phyloP scores from a whole-genome alignment of 2,888 invertebrate genomes.

The Bugula neritina region DNA sequence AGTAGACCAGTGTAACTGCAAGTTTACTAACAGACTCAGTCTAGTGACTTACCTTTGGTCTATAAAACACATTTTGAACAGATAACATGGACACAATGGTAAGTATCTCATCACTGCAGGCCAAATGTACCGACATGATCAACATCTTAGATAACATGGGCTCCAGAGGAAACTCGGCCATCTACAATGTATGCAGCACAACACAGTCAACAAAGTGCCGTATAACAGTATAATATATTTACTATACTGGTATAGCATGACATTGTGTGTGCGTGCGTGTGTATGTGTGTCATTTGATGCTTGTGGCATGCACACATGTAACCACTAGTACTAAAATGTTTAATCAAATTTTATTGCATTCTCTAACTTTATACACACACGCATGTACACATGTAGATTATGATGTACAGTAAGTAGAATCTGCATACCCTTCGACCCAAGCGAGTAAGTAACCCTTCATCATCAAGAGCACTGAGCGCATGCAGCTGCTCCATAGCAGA shows the following conservation, averaged over 20 bases:
- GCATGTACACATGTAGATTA: too few relatives aligned
- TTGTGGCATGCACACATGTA: too few relatives aligned
- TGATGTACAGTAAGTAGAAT: too few relatives aligned
- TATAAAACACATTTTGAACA: slow-evolving; percentile 95
- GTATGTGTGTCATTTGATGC: too few relatives aligned
- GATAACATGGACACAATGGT: slow-evolving; percentile 98
- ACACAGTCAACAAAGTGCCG: background rate
- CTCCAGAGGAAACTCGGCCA: slow-evolving; percentile 99
- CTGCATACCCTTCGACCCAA: slow-evolving; percentile 60
- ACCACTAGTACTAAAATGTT: too few relatives aligned
- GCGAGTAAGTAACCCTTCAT: slow-evolving; percentile 60
- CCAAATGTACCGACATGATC: slow-evolving; percentile 95
- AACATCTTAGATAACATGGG: slow-evolving; percentile 97
- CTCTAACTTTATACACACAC: too few relatives aligned
- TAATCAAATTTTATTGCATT: too few relatives aligned
- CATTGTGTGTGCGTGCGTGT: too few relatives aligned
- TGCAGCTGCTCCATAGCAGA: slow-evolving; percentile 96
- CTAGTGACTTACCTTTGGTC: slow-evolving; percentile 58
- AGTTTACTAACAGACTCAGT: too few relatives aligned
- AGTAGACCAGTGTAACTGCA: too few relatives aligned
- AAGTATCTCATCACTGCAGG: slow-evolving; percentile 94
- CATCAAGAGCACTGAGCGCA: slow-evolving; percentile 90
- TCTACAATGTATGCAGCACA: slow-evolving; percentile 58
- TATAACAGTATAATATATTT: too few relatives aligned
- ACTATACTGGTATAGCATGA: too few relatives aligned